phyloP scores from a whole-genome alignment of 2,888 invertebrate genomes.

The Diachrysia chrysitis region DNA sequence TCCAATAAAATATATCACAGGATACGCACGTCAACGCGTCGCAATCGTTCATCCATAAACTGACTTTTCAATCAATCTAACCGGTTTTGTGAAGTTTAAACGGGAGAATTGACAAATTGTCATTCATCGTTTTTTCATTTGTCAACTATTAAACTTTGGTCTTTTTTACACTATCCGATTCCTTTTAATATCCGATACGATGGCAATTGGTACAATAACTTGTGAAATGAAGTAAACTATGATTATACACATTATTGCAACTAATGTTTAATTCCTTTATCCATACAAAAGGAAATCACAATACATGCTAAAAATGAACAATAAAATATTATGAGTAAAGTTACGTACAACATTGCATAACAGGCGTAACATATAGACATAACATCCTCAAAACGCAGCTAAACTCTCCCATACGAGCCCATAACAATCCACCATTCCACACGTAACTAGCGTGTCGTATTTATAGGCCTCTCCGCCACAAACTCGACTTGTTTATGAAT shows the following conservation, averaged over 20 bases:
- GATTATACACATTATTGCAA: too few relatives aligned
- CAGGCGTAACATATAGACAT: not conserved
- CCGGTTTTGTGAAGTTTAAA: slow-evolving; percentile 26
- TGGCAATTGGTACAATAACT: not conserved
- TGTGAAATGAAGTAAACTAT: too few relatives aligned
- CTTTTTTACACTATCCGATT: slow-evolving; percentile 5
- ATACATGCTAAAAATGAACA: not conserved
- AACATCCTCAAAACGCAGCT: not conserved
- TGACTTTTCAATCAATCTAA: slow-evolving; percentile 38
- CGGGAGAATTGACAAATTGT: slow-evolving; percentile 25
- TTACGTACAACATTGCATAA: not conserved
- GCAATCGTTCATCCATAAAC: slow-evolving; percentile 18
- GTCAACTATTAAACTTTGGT: slow-evolving; percentile 3
- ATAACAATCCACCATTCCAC: slow-evolving; percentile 30
- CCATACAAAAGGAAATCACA: not conserved
- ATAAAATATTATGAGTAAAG: not conserved
- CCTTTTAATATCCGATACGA: not conserved
- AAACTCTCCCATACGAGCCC: slow-evolving; percentile 17
- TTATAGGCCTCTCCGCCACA: slow-evolving; percentile 34
- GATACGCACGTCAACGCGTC: slow-evolving; percentile 14
- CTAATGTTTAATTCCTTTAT: not conserved
- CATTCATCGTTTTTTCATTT: slow-evolving; percentile 19
- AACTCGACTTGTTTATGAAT: slow-evolving; percentile 47
- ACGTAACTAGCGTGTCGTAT: slow-evolving; percentile 32
- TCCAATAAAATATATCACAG: slow-evolving; percentile 13